Evolutionary conservation across 1,140 invertebrate genomes (phyloP).

Genomic region (Lerema accius): DNA sequence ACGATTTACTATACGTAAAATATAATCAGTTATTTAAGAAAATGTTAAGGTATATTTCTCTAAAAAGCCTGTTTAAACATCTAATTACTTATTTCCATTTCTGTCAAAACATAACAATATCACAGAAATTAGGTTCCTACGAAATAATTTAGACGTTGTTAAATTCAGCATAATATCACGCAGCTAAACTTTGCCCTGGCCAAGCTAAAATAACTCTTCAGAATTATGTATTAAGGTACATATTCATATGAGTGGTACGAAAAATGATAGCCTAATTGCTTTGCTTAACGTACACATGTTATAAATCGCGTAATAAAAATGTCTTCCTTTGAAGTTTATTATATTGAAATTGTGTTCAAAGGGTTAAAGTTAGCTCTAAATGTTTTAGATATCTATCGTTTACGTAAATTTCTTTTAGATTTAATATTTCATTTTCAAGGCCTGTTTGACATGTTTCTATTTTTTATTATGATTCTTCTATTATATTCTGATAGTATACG

Average conservation of each 20-base stretch:
- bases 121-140: conserved; percentile 31
- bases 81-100: conserved; percentile 26
- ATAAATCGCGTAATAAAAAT: conserved; percentile 39
- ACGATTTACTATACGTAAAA: too few species aligned
- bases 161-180: conserved; percentile 35
- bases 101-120: conserved; percentile 28
- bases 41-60: neutral
- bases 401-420: conserved; percentile 4
- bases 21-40: too few species aligned
- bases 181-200: neutral
- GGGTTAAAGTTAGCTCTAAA: too few species aligned
- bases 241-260: neutral
- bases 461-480: too few species aligned
- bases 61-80: conserved; percentile 18
- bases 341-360: conserved; percentile 19
- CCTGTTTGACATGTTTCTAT: too few species aligned
- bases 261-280: conserved; percentile 14
- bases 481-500: too few species aligned
- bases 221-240: neutral
- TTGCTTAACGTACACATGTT: conserved; percentile 23
- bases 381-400: neutral
- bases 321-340: conserved; percentile 40
- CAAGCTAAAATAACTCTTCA: conserved; percentile 4
- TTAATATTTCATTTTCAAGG: too few species aligned
- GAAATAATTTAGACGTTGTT: conserved; percentile 35